Base-by-base conservation (phyloP, 2,113 vertebrate species). In the Maccullochella peelii region DNA sequence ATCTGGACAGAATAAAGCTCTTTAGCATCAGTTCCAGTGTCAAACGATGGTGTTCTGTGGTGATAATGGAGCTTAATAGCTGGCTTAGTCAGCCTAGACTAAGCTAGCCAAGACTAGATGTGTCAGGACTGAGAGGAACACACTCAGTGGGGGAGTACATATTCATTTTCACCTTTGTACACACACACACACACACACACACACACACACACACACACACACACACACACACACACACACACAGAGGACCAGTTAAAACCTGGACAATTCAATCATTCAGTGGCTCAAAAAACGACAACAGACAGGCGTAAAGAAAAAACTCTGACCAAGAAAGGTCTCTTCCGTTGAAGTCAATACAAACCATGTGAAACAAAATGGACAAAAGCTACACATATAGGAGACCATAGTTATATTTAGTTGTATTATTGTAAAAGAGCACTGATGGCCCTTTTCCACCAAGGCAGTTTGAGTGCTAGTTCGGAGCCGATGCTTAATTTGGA, bases 1-100 rank as follows among this genome's bases (percentile, higher is more conserved):
- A 73, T 25, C 14, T 40, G 33, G 23, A 27, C 18, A 70, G 40
- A 72, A 52, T 20, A 20, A 54, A 59, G 33, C 76, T 87, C 38
- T 55, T 83, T 36, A 79, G n/a, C 33, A 50, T 85, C 42, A 83
- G 49, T 76, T 38, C 40, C 16, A 50, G n/a, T 20, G 73, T 66
- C 33, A 38, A 23, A 40, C 5, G 50, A 9, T 36, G 27, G 15
- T 21, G 62, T 8, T 65, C 36, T 65, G 62, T 65, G 62, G 27
- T 67, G 40, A 47, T 67, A 42, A 67, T 33, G 33, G 33, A 33
- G 33, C 33, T 33, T 33, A 33, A 4, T 33, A 2, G 5, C 33
- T 33, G 33, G 33, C 33, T 33, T 33, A 33, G 33, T 4, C 30
- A 33, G 30, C 30, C 30, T 33, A 33, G 30, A 33, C 30, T 33